Evolutionary conservation across 1,140 invertebrate genomes (phyloP), one percentile per base, ranked within the genome.

Genomic region (Meloidogyne floridensis): DNA sequence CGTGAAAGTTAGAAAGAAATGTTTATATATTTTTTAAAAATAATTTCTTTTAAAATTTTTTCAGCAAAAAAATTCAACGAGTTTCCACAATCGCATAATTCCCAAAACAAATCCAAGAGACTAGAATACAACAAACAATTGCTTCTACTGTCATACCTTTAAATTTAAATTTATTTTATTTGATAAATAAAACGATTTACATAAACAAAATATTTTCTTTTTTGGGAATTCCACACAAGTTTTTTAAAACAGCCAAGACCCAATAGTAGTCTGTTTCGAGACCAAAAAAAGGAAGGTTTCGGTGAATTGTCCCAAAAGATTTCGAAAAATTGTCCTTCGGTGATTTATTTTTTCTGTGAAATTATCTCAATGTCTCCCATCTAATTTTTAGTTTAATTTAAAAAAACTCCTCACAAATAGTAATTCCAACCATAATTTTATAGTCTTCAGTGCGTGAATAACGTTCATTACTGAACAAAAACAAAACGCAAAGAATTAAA

Each of bases 51-150:
- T 13, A 15, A 70, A 3, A 11, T 59, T 18, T 65, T n/a, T 43
- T 77, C 4, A 59, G 11, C 15, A 59, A 32, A 13, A 43, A 20
- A 51, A 43, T 53, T 85, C n/a, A 87, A 47, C 84, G 85, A 69
- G 84, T 87, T 10, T 85, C 84, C 3, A 85, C 82, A 42, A 85
- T 87, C 0, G 84, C 87, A 70, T 85, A 85, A 69, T 86, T 86
- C 54, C 84, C 84, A 76, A 54, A 85, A 69, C 72, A 85, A 51
- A 85, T 80, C 77, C 86, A 84, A 15, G 73, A 86, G 32, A 83
- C 79, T 20, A 85, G 56, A 15, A 85, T 15, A 56, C 80, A 87
- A 71, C 83, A 85, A 53, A 86, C 56, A 51, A 85, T 32, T 5
- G 84, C 77, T 77, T 85, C 86, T 43, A 85, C 78, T 10, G 72